Base-by-base conservation (phyloP, 2,113 vertebrate genomes). In the Delphinus delphis region DNA sequence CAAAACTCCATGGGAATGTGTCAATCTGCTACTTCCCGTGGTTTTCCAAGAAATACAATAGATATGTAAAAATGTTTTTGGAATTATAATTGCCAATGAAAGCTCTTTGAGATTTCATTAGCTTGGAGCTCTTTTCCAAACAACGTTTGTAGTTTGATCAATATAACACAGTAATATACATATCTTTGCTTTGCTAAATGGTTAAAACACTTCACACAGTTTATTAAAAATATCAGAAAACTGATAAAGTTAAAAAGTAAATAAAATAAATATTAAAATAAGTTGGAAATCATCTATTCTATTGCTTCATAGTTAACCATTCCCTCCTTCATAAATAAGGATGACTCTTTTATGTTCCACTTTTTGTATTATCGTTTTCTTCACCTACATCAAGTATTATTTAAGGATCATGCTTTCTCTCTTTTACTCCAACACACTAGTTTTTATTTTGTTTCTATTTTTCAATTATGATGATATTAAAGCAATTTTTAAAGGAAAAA, bases 401-500 rank as follows among this genome's bases (percentile, higher is more conserved):
- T 83, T 60, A 85, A 67, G 31, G 28, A 12, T 77, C 44, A 67
- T 65, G 20, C 21, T 41, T 63, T 81, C 15, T 81, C 9, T 33
- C 65, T 84, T 90, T 89, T 38, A 60, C 62, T 62, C 31, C 13
- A 68, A 68, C 47, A 85, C 25, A 38, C 60, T 38, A 65, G 38
- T 14, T 90, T 93, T 71, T 73, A 74, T 28, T 63, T 84, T 77
- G 17, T 67, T 84, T 95, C 36, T 84, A 25, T 85, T 77, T 86
- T 85, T 23, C 84, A 62, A 90, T 60, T 50, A 68, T 33, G 23
- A 60, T 65, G 4, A 4, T 50, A 60, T 38, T 62, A 84, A 63
- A 82, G n/a, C n/a, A 83, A 90, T 55, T 76, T 77, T 91, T 86
- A 85, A 84, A 60, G 76, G 44, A 79, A 84, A 86, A 68, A 62